phyloP scores from a whole-genome alignment of 2,888 invertebrate species.

The Patella caerulea region DNA sequence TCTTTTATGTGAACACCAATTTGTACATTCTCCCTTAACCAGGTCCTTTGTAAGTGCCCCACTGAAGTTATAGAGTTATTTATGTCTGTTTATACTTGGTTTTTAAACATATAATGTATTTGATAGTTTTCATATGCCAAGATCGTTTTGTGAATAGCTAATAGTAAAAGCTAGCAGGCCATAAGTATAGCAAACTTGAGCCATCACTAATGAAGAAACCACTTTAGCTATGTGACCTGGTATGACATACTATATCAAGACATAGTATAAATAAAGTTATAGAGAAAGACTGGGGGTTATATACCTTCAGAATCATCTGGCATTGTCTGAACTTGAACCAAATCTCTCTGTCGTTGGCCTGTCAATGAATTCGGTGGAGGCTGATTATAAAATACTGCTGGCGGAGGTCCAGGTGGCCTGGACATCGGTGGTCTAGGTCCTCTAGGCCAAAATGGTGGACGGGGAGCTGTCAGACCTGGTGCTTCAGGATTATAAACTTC shows the following conservation, averaged over 20 bases:
- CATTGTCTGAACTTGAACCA: constrained; percentile 43
- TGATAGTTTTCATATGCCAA: too few relatives aligned
- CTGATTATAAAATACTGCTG: constrained; percentile 37
- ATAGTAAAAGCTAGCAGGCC: too few relatives aligned
- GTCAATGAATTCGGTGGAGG: constrained; percentile 49
- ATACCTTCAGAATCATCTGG: constrained; percentile 33
- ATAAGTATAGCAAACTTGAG: too few relatives aligned
- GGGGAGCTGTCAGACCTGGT: constrained; percentile 77
- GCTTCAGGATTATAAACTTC: constrained; percentile 83
- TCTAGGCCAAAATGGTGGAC: constrained; percentile 27
- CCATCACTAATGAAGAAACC: not conserved
- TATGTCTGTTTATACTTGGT: too few relatives aligned
- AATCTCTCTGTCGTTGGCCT: constrained; percentile 38
- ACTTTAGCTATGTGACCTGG: not conserved
- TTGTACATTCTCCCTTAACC: too few relatives aligned
- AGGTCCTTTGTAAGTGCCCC: too few relatives aligned
- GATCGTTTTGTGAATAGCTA: too few relatives aligned
- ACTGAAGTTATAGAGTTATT: too few relatives aligned
- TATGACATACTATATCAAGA: not conserved
- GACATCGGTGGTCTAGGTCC: constrained; percentile 48
- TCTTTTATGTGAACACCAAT: too few relatives aligned
- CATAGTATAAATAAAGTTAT: too few relatives aligned
- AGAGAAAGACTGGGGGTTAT: constrained; percentile 3
- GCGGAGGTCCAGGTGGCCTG: constrained; percentile 24
- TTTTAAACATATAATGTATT: too few relatives aligned